Base-by-base conservation (phyloP, 2,797 vertebrate genomes). In the Diglossa cyanea region DNA sequence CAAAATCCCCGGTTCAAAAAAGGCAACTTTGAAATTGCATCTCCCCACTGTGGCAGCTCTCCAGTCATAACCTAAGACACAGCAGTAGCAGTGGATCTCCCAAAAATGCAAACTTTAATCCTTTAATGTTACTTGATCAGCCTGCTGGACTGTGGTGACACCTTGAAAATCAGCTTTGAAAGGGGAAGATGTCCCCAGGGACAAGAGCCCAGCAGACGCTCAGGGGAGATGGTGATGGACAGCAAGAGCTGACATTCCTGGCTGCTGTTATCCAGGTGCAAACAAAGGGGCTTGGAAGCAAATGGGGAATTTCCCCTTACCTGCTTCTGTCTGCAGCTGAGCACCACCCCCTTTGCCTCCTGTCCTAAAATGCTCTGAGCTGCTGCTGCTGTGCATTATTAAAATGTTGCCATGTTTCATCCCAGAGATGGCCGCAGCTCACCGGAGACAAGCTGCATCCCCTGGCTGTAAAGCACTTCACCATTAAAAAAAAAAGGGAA, bases 351-450 rank as follows among this genome's bases (percentile, higher is more conserved):
- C 55, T 66, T 75, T 1, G 8, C 45, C 30, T 90, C 75, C 78
- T 80, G 93, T 93, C 92, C 94, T 92, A 77, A 93, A 77, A 91
- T 44, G 82, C 91, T 94, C 90, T 0, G 2, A 57, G 87, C 79
- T 75, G 91, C 85, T 72, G 91, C 85, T 37, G 93, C 89, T 72
- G 53, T 96, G 87, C 88, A 95, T 95, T 95, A 94, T 94, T 97
- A 67, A 95, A 85, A 58, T 1, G 42, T 68, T 94, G 93, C 93
- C 93, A 89, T 61, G 72, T 95, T 94, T 83, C 86, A 95, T 92
- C 89, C 57, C 65, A 42, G 78, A 54, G 84, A 89, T 4, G 19
- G 77, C 71, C 2, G 18, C 31, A 62, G 86, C 86, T 82, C 77
- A 28, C 53, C 0, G 0, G 63, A 88, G 63, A 88, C 31, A 53